Percentiles rank a stretch among this genome's conserved stretches.
Evolutionary conservation across 1,140 invertebrate species (phyloP).

Genomic region (Sipha flava): DNA sequence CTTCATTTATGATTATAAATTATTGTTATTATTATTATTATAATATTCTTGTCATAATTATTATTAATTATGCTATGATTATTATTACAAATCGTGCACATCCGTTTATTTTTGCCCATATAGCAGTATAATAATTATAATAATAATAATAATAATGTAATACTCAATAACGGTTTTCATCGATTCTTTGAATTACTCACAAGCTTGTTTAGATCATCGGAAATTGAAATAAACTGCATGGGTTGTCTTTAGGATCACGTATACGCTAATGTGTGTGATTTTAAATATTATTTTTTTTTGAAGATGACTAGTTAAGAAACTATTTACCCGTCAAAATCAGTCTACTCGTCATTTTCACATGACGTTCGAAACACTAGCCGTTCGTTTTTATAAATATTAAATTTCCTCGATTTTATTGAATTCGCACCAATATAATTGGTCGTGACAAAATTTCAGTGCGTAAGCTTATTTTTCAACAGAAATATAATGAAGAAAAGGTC

Average conservation of each 20-base stretch:
- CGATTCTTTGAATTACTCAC: background rate
- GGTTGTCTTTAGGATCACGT: background rate
- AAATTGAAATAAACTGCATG: background rate
- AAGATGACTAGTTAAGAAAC: background rate
- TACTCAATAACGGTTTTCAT: background rate
- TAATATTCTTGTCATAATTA: too few species aligned
- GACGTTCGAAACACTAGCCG: background rate
- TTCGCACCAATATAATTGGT: background rate
- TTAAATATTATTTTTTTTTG: background rate
- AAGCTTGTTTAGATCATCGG: background rate
- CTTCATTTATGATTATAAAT: too few species aligned
- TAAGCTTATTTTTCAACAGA: background rate
- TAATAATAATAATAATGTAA: too few species aligned
- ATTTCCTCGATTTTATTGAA: background rate
- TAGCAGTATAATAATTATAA: background rate
- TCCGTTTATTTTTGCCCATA: background rate
- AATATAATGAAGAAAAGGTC: background rate
- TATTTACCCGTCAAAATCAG: background rate
- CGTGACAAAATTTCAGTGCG: background rate
- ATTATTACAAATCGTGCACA: too few species aligned
- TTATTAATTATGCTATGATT: too few species aligned
- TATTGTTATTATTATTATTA: too few species aligned
- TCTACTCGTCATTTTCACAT: slow-evolving; percentile 8
- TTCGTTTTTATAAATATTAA: background rate
- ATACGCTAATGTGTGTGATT: background rate